Conservation (phyloP, 1,140 invertebrate genomes). For the Megalopta genalis region DNA sequence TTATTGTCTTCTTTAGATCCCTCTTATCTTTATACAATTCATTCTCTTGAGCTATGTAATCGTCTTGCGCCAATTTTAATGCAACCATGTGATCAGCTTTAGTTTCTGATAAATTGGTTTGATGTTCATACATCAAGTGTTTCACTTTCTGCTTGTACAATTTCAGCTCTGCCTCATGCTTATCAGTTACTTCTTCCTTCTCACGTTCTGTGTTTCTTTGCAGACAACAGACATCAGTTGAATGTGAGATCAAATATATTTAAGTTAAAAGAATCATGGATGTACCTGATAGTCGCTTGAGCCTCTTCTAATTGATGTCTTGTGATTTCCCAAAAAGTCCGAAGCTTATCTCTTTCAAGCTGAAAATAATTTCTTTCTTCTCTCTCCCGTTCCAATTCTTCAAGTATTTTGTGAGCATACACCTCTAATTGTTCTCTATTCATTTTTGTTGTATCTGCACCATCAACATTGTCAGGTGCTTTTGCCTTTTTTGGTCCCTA, state of each 20-base stretch:
- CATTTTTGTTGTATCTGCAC: conserved; percentile 95
- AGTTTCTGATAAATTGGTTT: conserved; percentile 88
- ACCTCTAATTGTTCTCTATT: conserved; percentile 94
- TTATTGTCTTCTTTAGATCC: conserved; percentile 85
- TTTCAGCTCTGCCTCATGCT: conserved; percentile 92
- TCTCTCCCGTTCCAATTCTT: conserved; percentile 95
- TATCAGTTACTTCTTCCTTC: conserved; percentile 91
- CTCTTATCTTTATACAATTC: conserved; percentile 90
- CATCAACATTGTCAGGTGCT: conserved; percentile 84
- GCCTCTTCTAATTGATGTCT: conserved; percentile 91
- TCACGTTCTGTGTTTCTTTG: conserved; percentile 91
- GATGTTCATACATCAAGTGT: conserved; percentile 94
- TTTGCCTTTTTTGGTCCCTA: conserved; percentile 64
- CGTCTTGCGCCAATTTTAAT: conserved; percentile 87
- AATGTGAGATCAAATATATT: not conserved
- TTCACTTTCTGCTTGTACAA: conserved; percentile 96
- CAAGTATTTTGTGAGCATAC: conserved; percentile 91
- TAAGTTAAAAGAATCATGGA: not conserved
- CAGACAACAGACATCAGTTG: not conserved
- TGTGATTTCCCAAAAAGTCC: conserved; percentile 96
- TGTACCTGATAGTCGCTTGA: conserved; percentile 84
- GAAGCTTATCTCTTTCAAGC: conserved; percentile 95
- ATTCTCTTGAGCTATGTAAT: conserved; percentile 87
- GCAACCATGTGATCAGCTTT: conserved; percentile 89
- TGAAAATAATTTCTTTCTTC: conserved; percentile 98